These are phyloP conservation scores for Struthidea cinerea DNA, from an alignment of 2,113 vertebrate genomes.

Conservation along the genomic window DNA sequence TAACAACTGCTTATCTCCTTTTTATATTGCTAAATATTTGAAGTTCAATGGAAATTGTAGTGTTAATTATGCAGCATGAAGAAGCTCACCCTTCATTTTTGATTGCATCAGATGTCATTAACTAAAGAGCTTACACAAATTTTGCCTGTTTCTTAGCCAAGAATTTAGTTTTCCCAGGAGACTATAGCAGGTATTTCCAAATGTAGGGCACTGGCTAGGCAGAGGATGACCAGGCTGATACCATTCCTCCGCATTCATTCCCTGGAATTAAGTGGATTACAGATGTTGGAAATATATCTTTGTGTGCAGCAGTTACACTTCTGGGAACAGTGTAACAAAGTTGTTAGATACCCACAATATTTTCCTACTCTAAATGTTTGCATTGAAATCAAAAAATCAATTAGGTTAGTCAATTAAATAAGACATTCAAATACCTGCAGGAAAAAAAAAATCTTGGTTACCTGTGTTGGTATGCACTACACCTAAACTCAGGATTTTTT, in stretches of 20 bases:
- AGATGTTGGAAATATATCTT: background rate
- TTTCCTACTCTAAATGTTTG: background rate
- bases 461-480: background rate
- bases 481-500: background rate
- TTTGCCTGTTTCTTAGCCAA: background rate
- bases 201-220: background rate
- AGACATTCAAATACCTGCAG: background rate
- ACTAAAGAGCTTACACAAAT: background rate
- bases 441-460: background rate
- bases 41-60: background rate
- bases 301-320: background rate
- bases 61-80: background rate
- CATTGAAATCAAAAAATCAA: background rate
- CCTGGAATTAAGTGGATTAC: background rate
- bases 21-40: background rate
- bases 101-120: fast-evolving
- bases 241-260: background rate
- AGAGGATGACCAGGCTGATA: background rate
- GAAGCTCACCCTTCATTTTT: background rate
- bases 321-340: background rate
- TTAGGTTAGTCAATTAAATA: background rate
- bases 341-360: background rate
- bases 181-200: background rate
- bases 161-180: background rate
- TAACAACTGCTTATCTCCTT: background rate